Evolutionary conservation across 2,113 vertebrate genomes (phyloP), one percentile per base, ranked within the genome.

Genomic region (Ciconia maguari): DNA sequence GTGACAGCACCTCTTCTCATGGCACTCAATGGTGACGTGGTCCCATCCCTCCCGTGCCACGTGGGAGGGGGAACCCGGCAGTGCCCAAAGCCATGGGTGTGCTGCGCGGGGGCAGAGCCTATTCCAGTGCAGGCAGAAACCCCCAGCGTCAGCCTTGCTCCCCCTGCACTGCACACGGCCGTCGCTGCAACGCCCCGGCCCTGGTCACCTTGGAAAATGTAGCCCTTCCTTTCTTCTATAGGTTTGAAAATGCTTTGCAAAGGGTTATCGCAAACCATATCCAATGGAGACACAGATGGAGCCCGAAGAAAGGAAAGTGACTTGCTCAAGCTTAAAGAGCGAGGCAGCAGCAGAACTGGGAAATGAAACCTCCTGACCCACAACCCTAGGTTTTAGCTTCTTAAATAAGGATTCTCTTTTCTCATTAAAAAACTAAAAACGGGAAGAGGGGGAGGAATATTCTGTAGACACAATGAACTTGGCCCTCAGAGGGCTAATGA

Each of bases 341-440:
- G 41, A 78, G 34, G 54, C 71, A 87, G 57, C 22, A 69, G 61
- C 44, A 75, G 22, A 92, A 92, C 27, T 72, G 65, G 60, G 77
- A 95, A 96, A 82, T 57, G 34, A 92, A 97, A 87, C 80, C 30
- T 91, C 24, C 57, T 84, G 69, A 85, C 44, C 76, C 36, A 81
- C 48, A 84, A 80, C 58, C 13, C 48, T 26, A 78, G n/a, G 83
- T 94, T 96, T 95, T 79, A 71, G 36, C 29, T 91, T 84, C 94
- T 94, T 85, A 81, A 89, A 79, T 74, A 92, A 82, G 32, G 77
- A 82, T 83, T 85, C 57, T 93, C 77, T 83, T 93, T 84, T 74
- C 77, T 93, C 87, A 94, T 95, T 94, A 96, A 94, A 89, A 92
- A 90, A 38, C 30, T 93, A 68, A 87, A 93, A 89, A 90, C 78